These are phyloP conservation scores for Bibio marci DNA, from an alignment of 2,888 invertebrate genomes.

Conservation along the genomic window DNA sequence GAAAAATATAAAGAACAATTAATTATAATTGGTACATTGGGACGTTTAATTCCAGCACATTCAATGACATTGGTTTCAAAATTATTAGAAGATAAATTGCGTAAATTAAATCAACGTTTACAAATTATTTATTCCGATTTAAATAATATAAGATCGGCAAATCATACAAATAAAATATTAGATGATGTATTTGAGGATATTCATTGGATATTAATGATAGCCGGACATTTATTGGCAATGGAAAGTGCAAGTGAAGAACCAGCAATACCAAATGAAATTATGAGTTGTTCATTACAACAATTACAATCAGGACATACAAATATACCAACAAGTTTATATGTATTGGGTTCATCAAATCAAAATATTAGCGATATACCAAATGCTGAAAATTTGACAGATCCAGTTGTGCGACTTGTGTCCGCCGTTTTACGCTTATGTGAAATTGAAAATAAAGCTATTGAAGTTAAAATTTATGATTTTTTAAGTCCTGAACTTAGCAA, in stretches of 20 bases:
- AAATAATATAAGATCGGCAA: slow-evolving; percentile 17
- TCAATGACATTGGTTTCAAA: slow-evolving; percentile 41
- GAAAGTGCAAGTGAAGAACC: slow-evolving; percentile 48
- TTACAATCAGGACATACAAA: slow-evolving; percentile 23
- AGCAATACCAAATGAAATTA: slow-evolving; percentile 45
- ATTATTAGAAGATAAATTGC: slow-evolving; percentile 24
- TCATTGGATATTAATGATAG: slow-evolving; percentile 73
- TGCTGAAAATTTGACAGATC: slow-evolving; percentile 16
- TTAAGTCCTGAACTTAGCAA: slow-evolving; percentile 54
- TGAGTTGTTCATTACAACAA: slow-evolving; percentile 32
- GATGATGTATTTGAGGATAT: slow-evolving; percentile 66
- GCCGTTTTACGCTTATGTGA: slow-evolving; percentile 46
- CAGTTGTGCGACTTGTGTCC: slow-evolving; percentile 36
- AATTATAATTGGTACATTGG: slow-evolving; percentile 51
- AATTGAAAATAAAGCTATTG: slow-evolving; percentile 42
- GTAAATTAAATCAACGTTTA: slow-evolving; percentile 20
- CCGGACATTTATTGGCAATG: slow-evolving; percentile 46
- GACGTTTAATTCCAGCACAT: slow-evolving; percentile 43
- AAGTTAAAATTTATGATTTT: slow-evolving; percentile 39
- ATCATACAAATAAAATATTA: slow-evolving; percentile 23
- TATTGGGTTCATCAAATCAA: slow-evolving; percentile 21
- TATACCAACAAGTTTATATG: slow-evolving; percentile 15
- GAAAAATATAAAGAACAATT: slow-evolving; percentile 52
- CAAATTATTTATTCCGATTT: slow-evolving; percentile 24
- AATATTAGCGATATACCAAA: slow-evolving; percentile 7